Conservation (phyloP, 2,888 invertebrate genomes). For the Thera obeliscata region DNA sequence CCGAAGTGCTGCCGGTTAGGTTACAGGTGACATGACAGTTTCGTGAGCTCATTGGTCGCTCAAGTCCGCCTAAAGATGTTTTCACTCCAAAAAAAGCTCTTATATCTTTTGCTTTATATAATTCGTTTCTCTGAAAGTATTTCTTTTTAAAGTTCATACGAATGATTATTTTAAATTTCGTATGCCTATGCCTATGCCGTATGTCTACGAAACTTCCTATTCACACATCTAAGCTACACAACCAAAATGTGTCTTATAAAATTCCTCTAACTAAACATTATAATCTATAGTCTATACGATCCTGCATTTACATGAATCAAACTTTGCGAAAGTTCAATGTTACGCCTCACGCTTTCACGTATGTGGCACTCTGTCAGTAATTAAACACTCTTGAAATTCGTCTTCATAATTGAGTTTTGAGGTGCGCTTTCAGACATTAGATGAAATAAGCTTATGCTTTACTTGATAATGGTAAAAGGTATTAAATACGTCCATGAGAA, state of each 20-base stretch:
- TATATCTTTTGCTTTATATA: neutral
- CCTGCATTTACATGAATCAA: constrained; percentile 5
- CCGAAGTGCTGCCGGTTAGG: too few species aligned
- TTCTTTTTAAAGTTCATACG: neutral
- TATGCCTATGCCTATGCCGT: too few species aligned
- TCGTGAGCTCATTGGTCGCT: too few species aligned
- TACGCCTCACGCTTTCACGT: constrained; percentile 14
- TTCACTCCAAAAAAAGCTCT: neutral
- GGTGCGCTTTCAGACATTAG: constrained; percentile 25
- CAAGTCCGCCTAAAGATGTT: too few species aligned
- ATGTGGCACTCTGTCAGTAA: constrained; percentile 31
- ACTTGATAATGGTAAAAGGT: constrained; percentile 16
- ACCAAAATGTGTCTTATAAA: too few species aligned
- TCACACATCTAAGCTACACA: too few species aligned
- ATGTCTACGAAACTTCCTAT: too few species aligned
- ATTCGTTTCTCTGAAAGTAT: neutral
- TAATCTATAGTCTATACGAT: neutral
- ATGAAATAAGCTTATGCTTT: constrained; percentile 26
- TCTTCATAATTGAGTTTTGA: constrained; percentile 37
- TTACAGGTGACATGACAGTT: too few species aligned
- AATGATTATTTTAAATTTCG: too few species aligned
- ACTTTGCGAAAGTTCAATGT: constrained; percentile 37
- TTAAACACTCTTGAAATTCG: constrained; percentile 41
- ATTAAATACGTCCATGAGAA: neutral
- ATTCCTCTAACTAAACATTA: constrained; percentile 6